Percentiles rank a stretch among this genome's conserved stretches.
phyloP scores from a whole-genome alignment of 2,888 invertebrate genomes.

The Trachelus stipa region DNA sequence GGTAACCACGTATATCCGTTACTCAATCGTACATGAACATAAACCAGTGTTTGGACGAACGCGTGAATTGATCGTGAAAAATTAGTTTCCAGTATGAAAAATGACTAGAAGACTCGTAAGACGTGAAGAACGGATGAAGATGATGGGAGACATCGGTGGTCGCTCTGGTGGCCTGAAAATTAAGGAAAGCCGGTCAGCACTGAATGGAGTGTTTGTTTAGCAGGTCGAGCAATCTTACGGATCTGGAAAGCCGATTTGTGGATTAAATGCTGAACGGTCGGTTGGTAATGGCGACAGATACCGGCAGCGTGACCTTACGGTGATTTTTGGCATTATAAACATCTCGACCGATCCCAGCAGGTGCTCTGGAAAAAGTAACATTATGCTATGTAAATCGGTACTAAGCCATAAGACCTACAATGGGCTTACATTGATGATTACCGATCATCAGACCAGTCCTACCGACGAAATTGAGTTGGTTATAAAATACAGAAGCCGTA shows the following conservation, averaged over 20 bases:
- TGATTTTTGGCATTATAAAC: slow-evolving; percentile 46
- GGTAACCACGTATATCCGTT: neutral
- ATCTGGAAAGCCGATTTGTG: slow-evolving; percentile 4
- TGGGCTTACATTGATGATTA: neutral
- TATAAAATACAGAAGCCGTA: neutral
- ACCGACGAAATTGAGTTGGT: neutral
- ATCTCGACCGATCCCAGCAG: slow-evolving; percentile 31
- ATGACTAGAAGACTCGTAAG: neutral
- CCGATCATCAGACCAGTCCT: neutral
- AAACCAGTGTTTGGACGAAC: neutral
- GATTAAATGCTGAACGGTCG: slow-evolving; percentile 1
- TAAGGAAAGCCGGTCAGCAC: neutral
- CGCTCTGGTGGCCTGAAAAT: neutral
- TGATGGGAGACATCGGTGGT: neutral
- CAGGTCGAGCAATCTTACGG: slow-evolving; percentile 4
- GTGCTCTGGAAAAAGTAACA: neutral
- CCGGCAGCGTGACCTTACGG: slow-evolving; percentile 45
- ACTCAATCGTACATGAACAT: neutral
- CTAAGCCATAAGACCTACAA: neutral
- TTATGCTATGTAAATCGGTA: neutral
- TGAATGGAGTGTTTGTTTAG: slow-evolving; percentile 5
- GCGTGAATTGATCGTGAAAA: neutral
- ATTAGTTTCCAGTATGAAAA: neutral
- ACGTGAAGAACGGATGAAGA: neutral
- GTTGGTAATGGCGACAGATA: slow-evolving; percentile 40